These are phyloP conservation scores for Bubo blakistoni DNA, from an alignment of 2,113 vertebrate genomes.

Conservation along the genomic window DNA sequence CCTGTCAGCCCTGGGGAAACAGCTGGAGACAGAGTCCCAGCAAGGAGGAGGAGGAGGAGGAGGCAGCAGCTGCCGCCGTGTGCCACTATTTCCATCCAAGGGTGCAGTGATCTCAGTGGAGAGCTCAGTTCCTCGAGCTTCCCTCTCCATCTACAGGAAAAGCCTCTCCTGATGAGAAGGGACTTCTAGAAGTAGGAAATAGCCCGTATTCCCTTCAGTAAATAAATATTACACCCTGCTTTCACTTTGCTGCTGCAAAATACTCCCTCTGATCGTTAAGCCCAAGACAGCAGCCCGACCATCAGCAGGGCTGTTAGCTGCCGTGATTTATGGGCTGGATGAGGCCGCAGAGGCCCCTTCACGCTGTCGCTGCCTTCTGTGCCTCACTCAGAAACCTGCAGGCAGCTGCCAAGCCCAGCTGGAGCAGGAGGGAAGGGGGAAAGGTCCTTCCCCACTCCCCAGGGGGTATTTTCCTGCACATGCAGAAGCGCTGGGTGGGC, in stretches of 20 bases:
- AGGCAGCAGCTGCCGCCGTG: rapidly evolving
- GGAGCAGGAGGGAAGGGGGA: background rate
- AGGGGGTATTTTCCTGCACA: background rate
- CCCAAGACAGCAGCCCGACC: rapidly evolving
- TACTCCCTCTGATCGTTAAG: background rate
- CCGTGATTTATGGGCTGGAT: background rate
- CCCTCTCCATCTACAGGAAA: background rate
- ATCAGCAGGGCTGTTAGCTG: background rate
- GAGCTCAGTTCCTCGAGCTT: background rate
- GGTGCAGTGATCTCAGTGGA: background rate
- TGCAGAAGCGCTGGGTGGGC: background rate
- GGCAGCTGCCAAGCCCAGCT: background rate
- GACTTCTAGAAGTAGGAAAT: background rate
- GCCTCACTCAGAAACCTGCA: background rate
- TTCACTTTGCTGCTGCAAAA: background rate
- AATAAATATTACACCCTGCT: background rate
- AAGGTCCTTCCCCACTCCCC: background rate
- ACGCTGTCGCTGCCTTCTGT: background rate
- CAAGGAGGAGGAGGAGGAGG: background rate
- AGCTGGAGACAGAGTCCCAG: background rate
- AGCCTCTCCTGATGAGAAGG: background rate
- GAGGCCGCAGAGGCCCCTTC: background rate
- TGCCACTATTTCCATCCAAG: background rate
- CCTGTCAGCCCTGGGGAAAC: background rate
- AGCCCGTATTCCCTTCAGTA: background rate